Conservation (phyloP, 2,113 vertebrate genomes). For the Melanocharis versteri region DNA sequence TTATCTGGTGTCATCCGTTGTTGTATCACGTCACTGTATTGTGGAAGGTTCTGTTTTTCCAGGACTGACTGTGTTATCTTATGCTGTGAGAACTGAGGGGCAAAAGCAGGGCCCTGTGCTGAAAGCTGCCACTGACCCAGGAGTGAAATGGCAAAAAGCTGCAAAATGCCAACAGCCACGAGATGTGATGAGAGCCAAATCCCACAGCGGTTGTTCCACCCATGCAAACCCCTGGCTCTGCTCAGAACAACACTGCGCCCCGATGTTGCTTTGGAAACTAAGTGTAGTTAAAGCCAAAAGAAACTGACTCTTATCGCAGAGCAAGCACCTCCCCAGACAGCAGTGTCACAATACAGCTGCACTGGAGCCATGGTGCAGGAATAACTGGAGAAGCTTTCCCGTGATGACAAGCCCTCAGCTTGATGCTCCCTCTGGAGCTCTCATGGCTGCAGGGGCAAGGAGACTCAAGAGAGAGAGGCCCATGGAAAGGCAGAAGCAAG, state of each 20-base stretch:
- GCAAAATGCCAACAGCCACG: neutral
- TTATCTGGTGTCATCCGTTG: neutral
- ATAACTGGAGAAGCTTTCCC: neutral
- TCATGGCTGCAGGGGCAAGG: neutral
- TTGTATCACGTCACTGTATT: neutral
- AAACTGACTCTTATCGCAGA: neutral
- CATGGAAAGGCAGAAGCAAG: neutral
- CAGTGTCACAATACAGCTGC: neutral
- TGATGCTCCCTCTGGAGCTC: neutral
- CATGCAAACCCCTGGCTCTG: neutral
- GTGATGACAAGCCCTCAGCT: neutral
- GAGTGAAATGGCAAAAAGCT: neutral
- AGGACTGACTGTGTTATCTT: neutral
- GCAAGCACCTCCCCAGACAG: neutral
- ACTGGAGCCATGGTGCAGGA: neutral
- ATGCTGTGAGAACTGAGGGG: neutral
- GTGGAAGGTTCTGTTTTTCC: neutral
- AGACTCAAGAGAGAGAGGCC: neutral
- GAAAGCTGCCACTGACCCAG: neutral
- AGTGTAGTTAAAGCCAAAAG: neutral
- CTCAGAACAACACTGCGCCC: rapidly evolving
- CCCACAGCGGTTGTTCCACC: rapidly evolving
- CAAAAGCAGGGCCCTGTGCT: neutral
- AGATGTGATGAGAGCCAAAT: neutral
- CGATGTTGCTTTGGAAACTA: neutral